Conservation (phyloP, 2,797 vertebrate genomes). For the Lemur catta region DNA sequence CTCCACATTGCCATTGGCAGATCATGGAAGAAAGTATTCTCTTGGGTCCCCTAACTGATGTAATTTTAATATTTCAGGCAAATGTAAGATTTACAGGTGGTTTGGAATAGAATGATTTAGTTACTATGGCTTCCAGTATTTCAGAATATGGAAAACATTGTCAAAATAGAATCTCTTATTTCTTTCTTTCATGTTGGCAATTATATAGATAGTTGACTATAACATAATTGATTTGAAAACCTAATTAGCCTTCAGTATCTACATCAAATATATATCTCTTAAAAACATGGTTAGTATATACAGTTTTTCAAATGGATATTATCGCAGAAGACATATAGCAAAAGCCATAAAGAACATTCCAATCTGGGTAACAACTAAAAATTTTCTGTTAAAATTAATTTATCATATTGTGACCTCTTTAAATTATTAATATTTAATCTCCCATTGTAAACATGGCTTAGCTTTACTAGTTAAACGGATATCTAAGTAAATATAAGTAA, state of each 20-base stretch:
- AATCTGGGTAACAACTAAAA: background rate
- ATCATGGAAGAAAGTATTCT: background rate
- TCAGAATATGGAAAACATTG: background rate
- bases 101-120: background rate
- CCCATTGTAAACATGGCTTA: background rate
- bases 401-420: background rate
- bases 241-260: background rate
- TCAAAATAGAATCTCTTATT: background rate
- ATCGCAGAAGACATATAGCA: background rate
- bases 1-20: fast-evolving
- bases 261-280: background rate
- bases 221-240: background rate
- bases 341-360: background rate
- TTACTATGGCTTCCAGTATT: background rate
- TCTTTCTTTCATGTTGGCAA: background rate
- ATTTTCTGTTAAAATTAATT: background rate
- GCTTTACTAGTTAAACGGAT: background rate
- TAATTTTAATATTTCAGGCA: background rate
- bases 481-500: background rate
- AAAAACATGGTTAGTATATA: background rate
- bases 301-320: background rate
- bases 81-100: background rate
- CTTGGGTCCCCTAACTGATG: background rate
- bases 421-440: background rate
- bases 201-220: background rate